These are phyloP conservation scores for Canis aureus DNA, from an alignment of 2,113 vertebrate species.

Conservation along the genomic window DNA sequence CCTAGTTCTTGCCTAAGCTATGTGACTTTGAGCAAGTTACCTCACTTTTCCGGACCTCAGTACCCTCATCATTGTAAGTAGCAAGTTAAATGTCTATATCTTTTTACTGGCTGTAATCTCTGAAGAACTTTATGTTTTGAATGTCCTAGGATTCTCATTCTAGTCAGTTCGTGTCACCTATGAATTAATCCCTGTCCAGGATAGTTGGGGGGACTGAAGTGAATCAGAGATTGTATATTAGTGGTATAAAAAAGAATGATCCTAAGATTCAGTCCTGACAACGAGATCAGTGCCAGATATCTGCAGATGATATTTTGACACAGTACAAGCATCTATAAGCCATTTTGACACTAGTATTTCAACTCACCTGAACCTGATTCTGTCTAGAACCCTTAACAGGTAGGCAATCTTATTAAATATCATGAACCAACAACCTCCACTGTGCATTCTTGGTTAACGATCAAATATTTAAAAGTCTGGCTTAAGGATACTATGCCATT, in stretches of 20 bases:
- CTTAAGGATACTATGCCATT: not conserved
- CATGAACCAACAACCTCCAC: not conserved
- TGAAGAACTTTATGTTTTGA: not conserved
- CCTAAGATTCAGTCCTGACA: not conserved
- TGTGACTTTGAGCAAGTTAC: not conserved
- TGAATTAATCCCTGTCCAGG: not conserved
- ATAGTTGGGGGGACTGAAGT: not conserved
- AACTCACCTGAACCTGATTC: not conserved
- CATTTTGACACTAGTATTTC: conserved; percentile 4
- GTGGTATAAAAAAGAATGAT: not conserved
- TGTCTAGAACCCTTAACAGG: conserved; percentile 34
- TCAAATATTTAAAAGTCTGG: conserved; percentile 47
- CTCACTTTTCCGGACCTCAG: not conserved
- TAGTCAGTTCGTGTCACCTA: not conserved
- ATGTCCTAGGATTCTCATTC: not conserved
- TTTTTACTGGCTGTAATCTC: not conserved
- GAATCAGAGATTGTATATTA: not conserved
- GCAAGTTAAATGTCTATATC: not conserved
- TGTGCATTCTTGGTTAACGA: not conserved
- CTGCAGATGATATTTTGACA: not conserved
- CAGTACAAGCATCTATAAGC: not conserved
- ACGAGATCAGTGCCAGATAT: not conserved
- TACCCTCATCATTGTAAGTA: not conserved
- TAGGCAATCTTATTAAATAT: conserved; percentile 9
- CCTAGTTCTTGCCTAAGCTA: not conserved